A percentile compares a stretch with the other conserved stretches of the same genome.
These are phyloP conservation scores for Pachydiplax longipennis DNA, from an alignment of 2,888 invertebrate genomes.

Conservation along the genomic window DNA sequence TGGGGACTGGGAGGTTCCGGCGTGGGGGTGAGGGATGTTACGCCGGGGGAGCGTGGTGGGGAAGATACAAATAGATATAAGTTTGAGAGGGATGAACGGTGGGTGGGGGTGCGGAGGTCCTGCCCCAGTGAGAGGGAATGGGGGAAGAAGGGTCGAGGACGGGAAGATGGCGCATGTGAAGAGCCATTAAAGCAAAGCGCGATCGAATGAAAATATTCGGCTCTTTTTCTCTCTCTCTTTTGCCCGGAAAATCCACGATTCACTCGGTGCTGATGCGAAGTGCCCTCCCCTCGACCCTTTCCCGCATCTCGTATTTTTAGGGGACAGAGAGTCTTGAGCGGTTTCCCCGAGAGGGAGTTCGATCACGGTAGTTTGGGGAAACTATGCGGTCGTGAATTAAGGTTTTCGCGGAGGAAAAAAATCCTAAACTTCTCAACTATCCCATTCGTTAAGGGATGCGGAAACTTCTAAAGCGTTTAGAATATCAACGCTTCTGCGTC, in stretches of 20 bases:
- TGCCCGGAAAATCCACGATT: constrained; percentile 21
- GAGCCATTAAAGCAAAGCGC: constrained; percentile 10
- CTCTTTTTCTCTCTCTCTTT: background rate
- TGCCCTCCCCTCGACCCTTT: background rate
- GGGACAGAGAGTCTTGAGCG: background rate
- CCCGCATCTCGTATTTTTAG: background rate
- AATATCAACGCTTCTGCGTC: background rate
- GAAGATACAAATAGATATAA: constrained; percentile 39
- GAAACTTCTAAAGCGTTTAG: background rate
- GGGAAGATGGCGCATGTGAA: constrained; percentile 6
- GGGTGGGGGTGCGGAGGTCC: background rate
- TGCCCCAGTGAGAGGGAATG: background rate
- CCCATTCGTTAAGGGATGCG: background rate
- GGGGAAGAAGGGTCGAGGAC: background rate
- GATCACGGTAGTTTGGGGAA: background rate
- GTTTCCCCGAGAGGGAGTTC: background rate
- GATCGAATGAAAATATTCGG: constrained; percentile 19
- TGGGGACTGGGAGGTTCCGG: background rate
- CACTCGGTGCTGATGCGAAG: background rate
- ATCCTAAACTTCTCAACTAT: background rate
- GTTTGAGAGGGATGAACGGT: background rate
- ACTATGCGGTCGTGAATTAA: background rate
- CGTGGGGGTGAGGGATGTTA: background rate
- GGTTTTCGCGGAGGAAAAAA: background rate
- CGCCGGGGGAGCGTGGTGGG: background rate